These are phyloP conservation scores for Dipodomys spectabilis DNA, from an alignment of 2,113 vertebrate species.

Conservation along the genomic window DNA sequence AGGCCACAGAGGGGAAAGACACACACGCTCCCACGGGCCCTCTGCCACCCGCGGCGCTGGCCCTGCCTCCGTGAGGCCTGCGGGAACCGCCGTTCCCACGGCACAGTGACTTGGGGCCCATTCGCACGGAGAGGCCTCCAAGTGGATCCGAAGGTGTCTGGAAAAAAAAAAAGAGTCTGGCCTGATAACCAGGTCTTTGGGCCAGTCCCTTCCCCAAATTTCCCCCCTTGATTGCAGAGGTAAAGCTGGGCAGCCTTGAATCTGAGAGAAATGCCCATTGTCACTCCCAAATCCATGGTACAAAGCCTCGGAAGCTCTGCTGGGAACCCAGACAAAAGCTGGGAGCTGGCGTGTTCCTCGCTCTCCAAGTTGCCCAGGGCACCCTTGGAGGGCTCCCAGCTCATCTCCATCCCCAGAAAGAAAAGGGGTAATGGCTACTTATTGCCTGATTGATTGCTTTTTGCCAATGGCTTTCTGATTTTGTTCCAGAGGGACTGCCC, in stretches of 20 bases:
- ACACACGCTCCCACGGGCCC: neutral
- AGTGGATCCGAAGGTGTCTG: neutral
- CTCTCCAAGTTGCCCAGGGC: constrained; percentile 61
- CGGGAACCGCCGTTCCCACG: neutral
- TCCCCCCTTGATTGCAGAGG: neutral
- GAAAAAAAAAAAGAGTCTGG: constrained; percentile 38
- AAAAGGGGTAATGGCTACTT: constrained; percentile 81
- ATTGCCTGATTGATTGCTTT: constrained; percentile 83
- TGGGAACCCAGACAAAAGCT: constrained; percentile 74
- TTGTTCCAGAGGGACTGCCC: constrained; percentile 59
- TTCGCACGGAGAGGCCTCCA: neutral
- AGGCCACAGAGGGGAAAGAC: constrained; percentile 38
- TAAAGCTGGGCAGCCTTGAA: constrained; percentile 77
- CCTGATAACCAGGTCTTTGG: neutral
- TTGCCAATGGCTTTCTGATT: constrained; percentile 68
- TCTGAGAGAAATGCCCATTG: constrained; percentile 79
- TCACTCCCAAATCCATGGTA: constrained; percentile 82
- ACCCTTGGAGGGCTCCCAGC: constrained; percentile 56
- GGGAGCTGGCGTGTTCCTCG: neutral
- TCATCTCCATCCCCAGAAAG: constrained; percentile 50
- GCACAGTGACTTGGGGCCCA: neutral
- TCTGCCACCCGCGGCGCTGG: neutral
- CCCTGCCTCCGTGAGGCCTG: neutral
- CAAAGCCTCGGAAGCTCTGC: constrained; percentile 70
- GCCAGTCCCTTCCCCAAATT: neutral